phyloP scores from a whole-genome alignment of 1,140 invertebrate species.

The Tetramorium parvispinum region DNA sequence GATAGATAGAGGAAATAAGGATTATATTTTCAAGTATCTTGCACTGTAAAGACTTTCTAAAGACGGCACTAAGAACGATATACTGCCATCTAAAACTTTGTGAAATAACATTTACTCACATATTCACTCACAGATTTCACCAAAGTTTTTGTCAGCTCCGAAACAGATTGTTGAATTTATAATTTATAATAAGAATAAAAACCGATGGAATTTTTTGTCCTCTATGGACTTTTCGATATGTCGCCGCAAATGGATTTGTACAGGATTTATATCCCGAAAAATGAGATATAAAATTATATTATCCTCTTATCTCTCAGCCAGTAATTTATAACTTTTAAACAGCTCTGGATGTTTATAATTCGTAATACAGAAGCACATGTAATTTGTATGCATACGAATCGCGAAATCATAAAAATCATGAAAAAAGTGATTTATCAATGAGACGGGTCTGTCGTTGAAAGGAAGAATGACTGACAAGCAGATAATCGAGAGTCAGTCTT shows the following conservation, averaged over 20 bases:
- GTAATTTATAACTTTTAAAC: background rate
- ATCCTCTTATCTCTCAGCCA: background rate
- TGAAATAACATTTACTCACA: background rate
- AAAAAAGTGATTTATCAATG: background rate
- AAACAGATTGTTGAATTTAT: too few relatives aligned
- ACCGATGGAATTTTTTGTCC: background rate
- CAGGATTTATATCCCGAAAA: background rate
- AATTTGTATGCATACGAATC: background rate
- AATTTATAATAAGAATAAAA: background rate
- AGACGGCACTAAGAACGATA: background rate
- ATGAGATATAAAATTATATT: conserved; percentile 12
- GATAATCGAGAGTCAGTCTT: background rate
- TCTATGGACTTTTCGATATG: background rate
- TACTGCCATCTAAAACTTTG: background rate
- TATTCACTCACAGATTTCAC: background rate
- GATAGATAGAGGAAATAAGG: background rate
- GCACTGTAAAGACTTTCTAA: background rate
- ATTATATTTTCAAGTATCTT: conserved; percentile 10
- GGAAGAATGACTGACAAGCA: background rate
- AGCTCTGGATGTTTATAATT: conserved; percentile 11
- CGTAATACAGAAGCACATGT: background rate
- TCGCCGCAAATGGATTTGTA: background rate
- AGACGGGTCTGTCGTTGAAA: background rate
- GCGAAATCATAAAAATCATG: background rate
- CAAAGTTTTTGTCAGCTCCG: background rate